These are phyloP conservation scores for Pseudochirops cupreus DNA, from an alignment of 2,797 vertebrate genomes.

Conservation along the genomic window DNA sequence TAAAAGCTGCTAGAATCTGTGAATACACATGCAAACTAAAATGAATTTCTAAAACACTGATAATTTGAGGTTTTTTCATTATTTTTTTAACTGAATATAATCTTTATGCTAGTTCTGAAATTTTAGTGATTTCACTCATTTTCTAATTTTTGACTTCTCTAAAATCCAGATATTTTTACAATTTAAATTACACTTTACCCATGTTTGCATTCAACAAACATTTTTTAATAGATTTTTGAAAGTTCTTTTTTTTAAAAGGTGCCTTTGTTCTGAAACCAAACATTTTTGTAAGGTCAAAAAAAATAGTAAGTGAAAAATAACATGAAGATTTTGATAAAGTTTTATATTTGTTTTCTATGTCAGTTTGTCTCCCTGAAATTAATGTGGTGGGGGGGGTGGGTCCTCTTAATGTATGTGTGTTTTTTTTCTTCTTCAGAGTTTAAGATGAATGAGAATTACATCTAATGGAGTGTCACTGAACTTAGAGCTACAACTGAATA, in stretches of 20 bases:
- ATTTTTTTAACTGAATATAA: slow-evolving; percentile 47
- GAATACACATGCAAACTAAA: slow-evolving; percentile 32
- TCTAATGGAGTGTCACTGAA: slow-evolving; percentile 59
- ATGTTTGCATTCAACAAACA: slow-evolving; percentile 50
- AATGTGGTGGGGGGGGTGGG: slow-evolving; percentile 26
- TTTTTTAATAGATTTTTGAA: slow-evolving; percentile 57
- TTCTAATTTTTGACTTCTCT: slow-evolving; percentile 10
- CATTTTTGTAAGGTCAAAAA: slow-evolving; percentile 55
- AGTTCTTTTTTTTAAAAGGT: slow-evolving; percentile 61
- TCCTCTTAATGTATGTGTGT: not conserved
- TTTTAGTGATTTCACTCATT: slow-evolving; percentile 46
- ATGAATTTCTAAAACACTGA: slow-evolving; percentile 26
- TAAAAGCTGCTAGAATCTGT: slow-evolving; percentile 50
- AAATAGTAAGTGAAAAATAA: slow-evolving; percentile 43
- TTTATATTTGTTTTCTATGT: slow-evolving; percentile 30
- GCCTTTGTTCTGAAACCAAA: slow-evolving; percentile 70
- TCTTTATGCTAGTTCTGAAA: slow-evolving; percentile 28
- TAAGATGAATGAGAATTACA: slow-evolving; percentile 53
- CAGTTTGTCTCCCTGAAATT: slow-evolving; percentile 59
- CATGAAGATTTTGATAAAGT: slow-evolving; percentile 40
- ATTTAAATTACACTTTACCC: slow-evolving; percentile 42
- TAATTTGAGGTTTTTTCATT: slow-evolving; percentile 48
- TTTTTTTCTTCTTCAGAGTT: slow-evolving; percentile 52
- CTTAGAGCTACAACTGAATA: slow-evolving; percentile 35
- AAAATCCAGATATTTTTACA: slow-evolving; percentile 47